A percentile compares a stretch with the other conserved stretches of the same genome.
Conservation (phyloP, 2,888 invertebrate genomes). For the Agonopterix alstromeriana region DNA sequence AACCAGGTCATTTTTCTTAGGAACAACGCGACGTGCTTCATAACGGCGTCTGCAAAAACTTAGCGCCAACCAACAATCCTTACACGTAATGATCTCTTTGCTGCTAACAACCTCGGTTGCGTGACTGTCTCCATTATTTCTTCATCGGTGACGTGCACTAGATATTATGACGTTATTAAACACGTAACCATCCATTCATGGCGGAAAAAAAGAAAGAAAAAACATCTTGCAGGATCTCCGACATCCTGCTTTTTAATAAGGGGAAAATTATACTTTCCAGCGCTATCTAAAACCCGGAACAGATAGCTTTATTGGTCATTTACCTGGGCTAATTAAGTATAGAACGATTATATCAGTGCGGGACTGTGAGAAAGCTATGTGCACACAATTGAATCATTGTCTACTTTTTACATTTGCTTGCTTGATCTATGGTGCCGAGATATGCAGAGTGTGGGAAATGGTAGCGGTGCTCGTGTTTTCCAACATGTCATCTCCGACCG, state of each 20-base stretch:
- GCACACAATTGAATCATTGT: slow-evolving; percentile 75
- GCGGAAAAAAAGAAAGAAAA: slow-evolving; percentile 20
- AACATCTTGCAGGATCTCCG: slow-evolving; percentile 36
- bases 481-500: slow-evolving; percentile 67
- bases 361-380: slow-evolving; percentile 71
- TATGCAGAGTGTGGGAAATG: slow-evolving; percentile 75
- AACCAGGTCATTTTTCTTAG: neutral
- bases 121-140: slow-evolving; percentile 46
- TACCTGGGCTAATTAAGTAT: slow-evolving; percentile 64
- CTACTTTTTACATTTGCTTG: slow-evolving; percentile 64
- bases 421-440: slow-evolving; percentile 72
- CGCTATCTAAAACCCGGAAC: slow-evolving; percentile 33
- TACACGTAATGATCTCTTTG: slow-evolving; percentile 13
- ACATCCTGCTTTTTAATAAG: slow-evolving; percentile 41
- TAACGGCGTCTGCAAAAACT: slow-evolving; percentile 1
- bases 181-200: slow-evolving; percentile 52
- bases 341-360: slow-evolving; percentile 59
- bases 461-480: slow-evolving; percentile 50
- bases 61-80: neutral
- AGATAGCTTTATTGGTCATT: slow-evolving; percentile 54
- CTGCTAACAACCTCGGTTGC: slow-evolving; percentile 23
- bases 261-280: slow-evolving; percentile 3
- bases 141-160: slow-evolving; percentile 54
- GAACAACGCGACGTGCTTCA: too few relatives aligned
- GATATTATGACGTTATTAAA: slow-evolving; percentile 52